Conservation (phyloP, 1,140 invertebrate genomes). For the Propsilocerus akamusi region DNA sequence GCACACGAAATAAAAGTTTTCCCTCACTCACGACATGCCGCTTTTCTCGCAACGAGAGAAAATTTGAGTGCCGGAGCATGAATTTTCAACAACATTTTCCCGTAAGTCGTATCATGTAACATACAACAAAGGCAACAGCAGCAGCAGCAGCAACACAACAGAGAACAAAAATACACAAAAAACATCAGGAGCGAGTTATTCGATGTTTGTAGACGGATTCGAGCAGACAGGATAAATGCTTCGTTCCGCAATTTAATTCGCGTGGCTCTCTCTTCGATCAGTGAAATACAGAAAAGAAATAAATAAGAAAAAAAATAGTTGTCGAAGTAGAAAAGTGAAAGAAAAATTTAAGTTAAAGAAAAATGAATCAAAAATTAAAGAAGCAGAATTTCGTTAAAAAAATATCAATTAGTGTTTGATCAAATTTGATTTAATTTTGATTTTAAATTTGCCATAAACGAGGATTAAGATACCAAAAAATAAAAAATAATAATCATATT, state of each 20-base stretch:
- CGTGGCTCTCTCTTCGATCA: too few relatives aligned
- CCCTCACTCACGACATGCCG: too few relatives aligned
- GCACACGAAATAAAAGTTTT: too few relatives aligned
- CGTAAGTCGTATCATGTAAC: too few relatives aligned
- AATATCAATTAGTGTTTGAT: neutral
- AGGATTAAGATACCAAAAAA: neutral
- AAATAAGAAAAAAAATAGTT: neutral
- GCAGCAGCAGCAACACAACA: neutral
- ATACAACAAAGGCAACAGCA: conserved; percentile 1
- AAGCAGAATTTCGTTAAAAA: too few relatives aligned
- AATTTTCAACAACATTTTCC: too few relatives aligned
- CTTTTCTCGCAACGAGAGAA: too few relatives aligned
- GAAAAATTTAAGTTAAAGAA: neutral
- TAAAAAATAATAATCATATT: neutral
- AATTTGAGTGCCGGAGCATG: too few relatives aligned
- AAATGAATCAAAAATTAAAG: neutral
- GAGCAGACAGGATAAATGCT: conserved; percentile 3
- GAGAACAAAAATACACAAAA: neutral
- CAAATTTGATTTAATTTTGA: neutral
- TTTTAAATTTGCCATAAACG: neutral
- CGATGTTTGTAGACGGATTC: neutral
- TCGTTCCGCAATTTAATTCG: neutral
- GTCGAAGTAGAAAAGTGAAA: too few relatives aligned
- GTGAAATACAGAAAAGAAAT: too few relatives aligned
- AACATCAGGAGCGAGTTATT: neutral